Base-by-base conservation (phyloP, 1,140 invertebrate genomes). In the Mactra quadrangularis region DNA sequence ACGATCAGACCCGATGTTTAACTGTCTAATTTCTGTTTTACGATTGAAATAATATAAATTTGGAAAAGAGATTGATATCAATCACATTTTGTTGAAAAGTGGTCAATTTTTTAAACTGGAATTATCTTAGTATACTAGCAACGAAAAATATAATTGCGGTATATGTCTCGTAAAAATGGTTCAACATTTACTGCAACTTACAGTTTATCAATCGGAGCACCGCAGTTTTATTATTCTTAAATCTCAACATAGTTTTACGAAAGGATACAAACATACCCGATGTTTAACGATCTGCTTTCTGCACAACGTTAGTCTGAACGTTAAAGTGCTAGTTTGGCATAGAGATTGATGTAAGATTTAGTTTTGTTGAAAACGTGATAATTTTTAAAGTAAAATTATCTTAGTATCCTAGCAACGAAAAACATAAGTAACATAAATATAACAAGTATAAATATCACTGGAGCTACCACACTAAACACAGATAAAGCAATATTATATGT, bases 81-180 rank as follows among this genome's bases (percentile, higher is more conserved):
- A 17, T 47, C 17, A 9, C 17, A 9, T 47, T 47, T 47, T 47
- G 7, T 9, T 11, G 55, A 13, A 29, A 13, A 9, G 27, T 7
- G 27, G 55, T 22, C 9, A 57, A 6, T 11, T 7, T 22, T 7
- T 7, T 7, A 57, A 6, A 57, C 6, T 11, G 9, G 33, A 4
- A 71, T 31, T 52, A 35, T 19, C 45, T 52, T n/a, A 71, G 27
- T 3, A 55, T 71, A 52, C 68, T 41, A 71, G 68, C 45, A 35
- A 71, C n/a, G 33, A 55, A 71, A n/a, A 71, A 35, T 29, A 55
- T 7, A 33, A 71, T 22, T 33, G 52, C 15, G 33, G 52, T 50
- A 52, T 35, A 33, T 31, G 52, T 50, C n/a, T n/a, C n/a, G n/a
- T n/a, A n/a, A n/a, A n/a, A n/a, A n/a, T n/a, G n/a, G n/a, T n/a